Evolutionary conservation across 2,888 invertebrate species (phyloP), one percentile per base, ranked within the genome.

Genomic region (Limnephilus marmoratus): DNA sequence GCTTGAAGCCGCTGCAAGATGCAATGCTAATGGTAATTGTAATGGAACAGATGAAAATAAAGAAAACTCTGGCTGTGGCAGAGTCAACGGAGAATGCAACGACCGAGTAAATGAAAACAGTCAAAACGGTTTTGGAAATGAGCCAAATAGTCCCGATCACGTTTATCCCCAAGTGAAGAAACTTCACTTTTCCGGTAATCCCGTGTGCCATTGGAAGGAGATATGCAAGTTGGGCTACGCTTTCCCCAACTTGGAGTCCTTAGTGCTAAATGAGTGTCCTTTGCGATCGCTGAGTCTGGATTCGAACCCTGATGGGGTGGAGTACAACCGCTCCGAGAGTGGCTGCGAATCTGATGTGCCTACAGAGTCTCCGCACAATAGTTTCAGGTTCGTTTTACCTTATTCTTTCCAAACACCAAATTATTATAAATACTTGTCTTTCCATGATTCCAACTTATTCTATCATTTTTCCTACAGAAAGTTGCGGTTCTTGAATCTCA

Each of bases 151-250:
- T 94, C 94, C 13, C 94, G 94, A 29, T 37, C 37, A 18, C 11
- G 96, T 97, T 11, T 98, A 98, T 94, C 95, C 96, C 29, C 97
- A 97, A 68, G 95, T 99, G 89, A 97, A 97, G 94, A 98, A 97
- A 94, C 96, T 99, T 31, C 98, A 98, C 95, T 98, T 99, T 94
- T 98, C 98, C 93, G 98, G 98, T 80, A 99, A 99, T 95, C 98
- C 97, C 0, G 97, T 99, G n/a, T 97, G 97, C 94, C 97, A 97
- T 94, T 99, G 99, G 99, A 96, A 96, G 93, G 98, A 99, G 95
- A 97, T 99, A 90, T 97, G 97, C 80, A 98, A 98, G 94, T 95
- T 99, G 92, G 99, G 99, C 2, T 97, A 97, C 94, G 97, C 98
- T 9, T 99, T 99, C 95, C 99, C 99, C 0, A 97, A 97, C 94